Conservation (phyloP, 2,113 vertebrate species). For the Passer domesticus region DNA sequence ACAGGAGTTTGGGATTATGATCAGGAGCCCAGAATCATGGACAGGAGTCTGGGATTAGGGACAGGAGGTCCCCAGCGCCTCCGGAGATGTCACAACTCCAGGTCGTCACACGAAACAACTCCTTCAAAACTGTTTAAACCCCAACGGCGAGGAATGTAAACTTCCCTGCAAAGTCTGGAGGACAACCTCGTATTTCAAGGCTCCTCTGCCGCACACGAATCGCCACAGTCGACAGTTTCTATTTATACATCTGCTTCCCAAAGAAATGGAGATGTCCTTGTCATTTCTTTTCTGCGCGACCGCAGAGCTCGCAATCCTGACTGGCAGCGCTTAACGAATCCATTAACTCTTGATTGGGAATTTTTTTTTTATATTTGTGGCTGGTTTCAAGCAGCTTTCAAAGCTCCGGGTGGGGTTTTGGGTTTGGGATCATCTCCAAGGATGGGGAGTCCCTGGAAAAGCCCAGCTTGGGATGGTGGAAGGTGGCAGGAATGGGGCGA, state of each 20-base stretch:
- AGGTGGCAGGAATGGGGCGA: not conserved
- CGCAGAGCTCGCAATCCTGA: not conserved
- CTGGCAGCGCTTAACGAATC: not conserved
- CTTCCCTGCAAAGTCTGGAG: not conserved
- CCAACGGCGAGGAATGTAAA: not conserved
- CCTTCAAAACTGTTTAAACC: not conserved
- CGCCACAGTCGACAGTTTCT: not conserved
- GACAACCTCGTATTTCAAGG: not conserved
- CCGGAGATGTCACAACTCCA: not conserved
- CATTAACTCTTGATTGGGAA: not conserved
- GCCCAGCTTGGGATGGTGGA: too few species aligned
- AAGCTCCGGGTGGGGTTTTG: rapidly evolving
- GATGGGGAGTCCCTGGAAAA: not conserved
- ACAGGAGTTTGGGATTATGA: not conserved
- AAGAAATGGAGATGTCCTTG: not conserved
- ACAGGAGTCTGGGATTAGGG: rapidly evolving
- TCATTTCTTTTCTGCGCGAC: not conserved
- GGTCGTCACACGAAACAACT: not conserved
- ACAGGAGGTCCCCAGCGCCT: not conserved
- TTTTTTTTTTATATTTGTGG: not conserved
- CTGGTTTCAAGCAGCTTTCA: not conserved
- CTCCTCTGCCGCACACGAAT: not conserved
- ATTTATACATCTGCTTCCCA: conserved; percentile 20
- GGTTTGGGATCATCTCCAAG: not conserved
- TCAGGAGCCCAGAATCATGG: rapidly evolving